These are phyloP conservation scores for Prunella strophiata DNA, from an alignment of 2,797 vertebrate species.

Conservation along the genomic window DNA sequence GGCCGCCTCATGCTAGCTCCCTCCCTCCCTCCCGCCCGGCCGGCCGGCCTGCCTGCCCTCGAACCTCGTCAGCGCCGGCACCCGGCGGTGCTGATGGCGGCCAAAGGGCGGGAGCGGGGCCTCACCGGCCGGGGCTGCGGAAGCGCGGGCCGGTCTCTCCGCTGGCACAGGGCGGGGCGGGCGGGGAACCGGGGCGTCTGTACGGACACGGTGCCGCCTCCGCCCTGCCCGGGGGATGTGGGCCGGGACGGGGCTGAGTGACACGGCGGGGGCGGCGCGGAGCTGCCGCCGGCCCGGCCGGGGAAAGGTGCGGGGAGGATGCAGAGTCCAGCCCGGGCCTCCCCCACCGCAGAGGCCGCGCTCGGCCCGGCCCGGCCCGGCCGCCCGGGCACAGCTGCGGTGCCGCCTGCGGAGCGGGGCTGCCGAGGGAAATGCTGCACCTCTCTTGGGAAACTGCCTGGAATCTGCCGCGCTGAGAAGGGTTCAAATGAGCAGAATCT, in stretches of 20 bases:
- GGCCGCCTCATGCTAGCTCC: background rate
- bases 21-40: no score
- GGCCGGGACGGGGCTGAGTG: background rate
- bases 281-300: background rate
- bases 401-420: background rate
- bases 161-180: no score
- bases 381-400: accelerated
- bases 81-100: background rate
- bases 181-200: no score
- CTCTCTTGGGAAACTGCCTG: background rate
- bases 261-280: background rate
- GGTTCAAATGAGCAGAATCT: no score
- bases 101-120: background rate
- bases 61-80: background rate
- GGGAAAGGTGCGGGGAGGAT: background rate
- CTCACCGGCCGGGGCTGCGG: accelerated
- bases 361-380: background rate
- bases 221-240: background rate
- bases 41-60: background rate
- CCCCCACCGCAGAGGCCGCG: accelerated
- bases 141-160: accelerated
- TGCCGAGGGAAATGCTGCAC: no score
- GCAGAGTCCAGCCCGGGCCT: background rate
- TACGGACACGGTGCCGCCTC: background rate
- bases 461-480: background rate